These are phyloP conservation scores for Ormyrus nitidulus DNA, from an alignment of 2,888 invertebrate species.

Conservation along the genomic window DNA sequence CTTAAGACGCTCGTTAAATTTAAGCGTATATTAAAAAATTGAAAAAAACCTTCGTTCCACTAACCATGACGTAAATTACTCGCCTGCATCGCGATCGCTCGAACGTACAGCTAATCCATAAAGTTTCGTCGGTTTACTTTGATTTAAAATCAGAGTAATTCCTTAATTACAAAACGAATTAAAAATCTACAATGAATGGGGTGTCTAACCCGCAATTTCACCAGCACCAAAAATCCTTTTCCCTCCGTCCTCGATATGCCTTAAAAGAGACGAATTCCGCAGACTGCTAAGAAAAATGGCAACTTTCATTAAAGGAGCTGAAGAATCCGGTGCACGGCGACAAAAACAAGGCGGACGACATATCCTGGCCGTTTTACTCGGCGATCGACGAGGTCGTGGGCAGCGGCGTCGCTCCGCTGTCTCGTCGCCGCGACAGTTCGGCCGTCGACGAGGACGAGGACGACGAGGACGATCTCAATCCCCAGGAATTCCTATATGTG, in stretches of 20 bases:
- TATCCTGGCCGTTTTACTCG: slow-evolving; percentile 70
- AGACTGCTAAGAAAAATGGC: too few relatives aligned
- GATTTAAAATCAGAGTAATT: not conserved
- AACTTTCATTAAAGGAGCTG: slow-evolving; percentile 61
- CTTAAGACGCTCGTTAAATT: slow-evolving; percentile 46
- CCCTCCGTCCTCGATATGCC: too few relatives aligned
- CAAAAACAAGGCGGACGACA: slow-evolving; percentile 70
- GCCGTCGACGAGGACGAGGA: slow-evolving; percentile 56
- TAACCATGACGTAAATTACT: slow-evolving; percentile 25
- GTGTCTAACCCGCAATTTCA: too few relatives aligned
- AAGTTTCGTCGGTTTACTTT: not conserved
- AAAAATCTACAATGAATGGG: too few relatives aligned
- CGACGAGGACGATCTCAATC: slow-evolving; percentile 65
- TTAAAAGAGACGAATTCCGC: too few relatives aligned
- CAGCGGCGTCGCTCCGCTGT: slow-evolving; percentile 18
- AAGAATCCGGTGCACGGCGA: slow-evolving; percentile 70
- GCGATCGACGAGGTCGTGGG: slow-evolving; percentile 69
- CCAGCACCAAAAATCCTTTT: too few relatives aligned
- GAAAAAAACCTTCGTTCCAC: not conserved
- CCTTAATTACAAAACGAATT: too few relatives aligned
- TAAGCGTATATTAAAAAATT: slow-evolving; percentile 35
- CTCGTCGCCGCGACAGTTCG: not conserved
- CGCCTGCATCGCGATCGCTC: slow-evolving; percentile 1
- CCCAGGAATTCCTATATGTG: slow-evolving; percentile 68
- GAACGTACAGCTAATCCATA: not conserved